Evolutionary conservation across 1,140 invertebrate genomes (phyloP).

Genomic region (Dufourea novaeangliae): DNA sequence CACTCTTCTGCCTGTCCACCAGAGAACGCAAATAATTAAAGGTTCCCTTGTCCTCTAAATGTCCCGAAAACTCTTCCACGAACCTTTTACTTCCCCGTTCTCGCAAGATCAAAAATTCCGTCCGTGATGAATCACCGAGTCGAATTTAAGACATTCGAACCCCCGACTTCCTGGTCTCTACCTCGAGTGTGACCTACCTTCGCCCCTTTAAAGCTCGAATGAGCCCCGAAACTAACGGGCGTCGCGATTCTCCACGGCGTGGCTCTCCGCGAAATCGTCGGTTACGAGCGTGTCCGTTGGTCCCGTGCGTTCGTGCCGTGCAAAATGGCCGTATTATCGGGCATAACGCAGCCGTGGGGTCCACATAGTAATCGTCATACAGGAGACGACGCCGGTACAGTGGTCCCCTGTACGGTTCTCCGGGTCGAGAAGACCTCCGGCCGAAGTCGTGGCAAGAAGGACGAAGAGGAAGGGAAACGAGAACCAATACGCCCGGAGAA

Average conservation of each 20-base stretch:
- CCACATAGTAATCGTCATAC: background rate
- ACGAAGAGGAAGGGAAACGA: background rate
- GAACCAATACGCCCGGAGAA: slow-evolving; percentile 24
- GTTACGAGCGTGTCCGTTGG: slow-evolving; percentile 50
- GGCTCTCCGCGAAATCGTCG: slow-evolving; percentile 54
- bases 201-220: slow-evolving; percentile 11
- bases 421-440: background rate
- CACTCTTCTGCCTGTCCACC: no score
- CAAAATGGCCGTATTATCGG: slow-evolving; percentile 58
- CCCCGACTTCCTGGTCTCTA: background rate
- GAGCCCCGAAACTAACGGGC: slow-evolving; percentile 52
- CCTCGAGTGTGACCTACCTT: background rate
- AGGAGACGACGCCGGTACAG: background rate
- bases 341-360: slow-evolving; percentile 20
- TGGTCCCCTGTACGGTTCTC: background rate
- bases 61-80: background rate
- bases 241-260: slow-evolving; percentile 61
- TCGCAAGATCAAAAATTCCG: background rate
- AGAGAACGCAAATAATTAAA: no score
- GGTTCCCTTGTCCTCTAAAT: no score
- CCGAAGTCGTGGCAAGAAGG: slow-evolving; percentile 5
- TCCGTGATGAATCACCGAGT: background rate
- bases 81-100: background rate
- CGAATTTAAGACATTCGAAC: slow-evolving; percentile 6
- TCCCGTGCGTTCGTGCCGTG: slow-evolving; percentile 35